phyloP scores from a whole-genome alignment of 1,140 invertebrate species.

The Leptonema lineaticorne region DNA sequence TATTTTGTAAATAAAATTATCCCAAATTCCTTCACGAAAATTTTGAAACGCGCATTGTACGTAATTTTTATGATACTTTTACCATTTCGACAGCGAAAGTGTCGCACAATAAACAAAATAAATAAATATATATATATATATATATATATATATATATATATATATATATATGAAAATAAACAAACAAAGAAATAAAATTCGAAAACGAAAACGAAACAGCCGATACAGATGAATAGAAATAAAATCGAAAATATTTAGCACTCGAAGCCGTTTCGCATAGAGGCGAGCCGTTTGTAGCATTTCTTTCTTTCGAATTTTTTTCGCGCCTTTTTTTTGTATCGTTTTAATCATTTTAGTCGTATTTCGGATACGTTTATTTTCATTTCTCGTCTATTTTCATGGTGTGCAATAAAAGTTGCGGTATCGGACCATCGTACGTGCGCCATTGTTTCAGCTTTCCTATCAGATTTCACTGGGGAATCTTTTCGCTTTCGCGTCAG shows the following conservation, averaged over 20 bases:
- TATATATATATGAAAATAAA: not conserved
- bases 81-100: not conserved
- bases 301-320: not conserved
- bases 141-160: not conserved
- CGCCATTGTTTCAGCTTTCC: conserved; percentile 1
- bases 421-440: not conserved
- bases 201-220: too few species aligned
- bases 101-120: not conserved
- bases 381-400: too few species aligned
- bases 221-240: too few species aligned
- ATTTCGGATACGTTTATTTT: too few species aligned
- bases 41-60: not conserved
- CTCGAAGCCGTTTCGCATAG: not conserved
- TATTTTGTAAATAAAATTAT: too few species aligned
- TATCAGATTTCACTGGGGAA: not conserved
- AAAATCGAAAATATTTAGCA: not conserved
- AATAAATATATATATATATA: not conserved
- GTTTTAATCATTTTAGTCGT: too few species aligned
- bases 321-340: not conserved
- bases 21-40: not conserved
- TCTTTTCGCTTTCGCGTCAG: not conserved
- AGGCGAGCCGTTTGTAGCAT: not conserved
- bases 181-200: not conserved
- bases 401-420: not conserved
- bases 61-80: not conserved